Base-by-base conservation (phyloP, 1,140 invertebrate species). In the Drosophila burlai region DNA sequence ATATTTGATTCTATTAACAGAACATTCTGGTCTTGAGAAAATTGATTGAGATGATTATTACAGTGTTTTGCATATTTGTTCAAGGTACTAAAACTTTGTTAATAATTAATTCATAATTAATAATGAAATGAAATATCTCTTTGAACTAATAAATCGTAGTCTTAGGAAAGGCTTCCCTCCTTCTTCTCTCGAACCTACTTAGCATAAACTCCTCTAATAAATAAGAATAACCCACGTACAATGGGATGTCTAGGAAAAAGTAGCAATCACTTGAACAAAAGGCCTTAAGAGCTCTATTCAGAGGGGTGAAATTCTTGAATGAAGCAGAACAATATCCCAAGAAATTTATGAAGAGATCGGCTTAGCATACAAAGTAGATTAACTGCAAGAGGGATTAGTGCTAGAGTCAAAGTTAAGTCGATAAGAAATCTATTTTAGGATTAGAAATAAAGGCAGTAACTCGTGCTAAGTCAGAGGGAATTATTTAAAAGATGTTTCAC, bases 261-360 rank as follows among this genome's bases (percentile, higher is more conserved):
- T 73, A 73, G 69, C 69, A 73, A 73, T 73, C 69, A n/a, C 45
- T 11, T 5, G 11, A 29, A 73, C 69, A 73, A 73, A 73, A 73
- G 69, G 15, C 49, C 67, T 38, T 52, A 73, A 73, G 67, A 73
- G 46, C 46, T 52, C 69, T 73, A 52, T 73, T 73, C 38, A 73
- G 4, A 24, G 11, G 45, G 21, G 29, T 43, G 67, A 73, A 52
- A 73, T 73, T 72, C 46, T 68, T 60, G 69, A 72, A 72, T 73
- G 69, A 45, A 60, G 5, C 52, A 58, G 64, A 26, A 69, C 68
- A 72, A 72, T 57, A 47, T 69, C 18, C 38, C 55, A 31, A 13
- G 67, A 73, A 73, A 73, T 73, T 71, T 73, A 73, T 73, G 68
- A 72, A 43, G 38, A 61, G 54, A 73, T 73, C 55, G 67, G 69